Percentiles rank a stretch among this genome's conserved stretches.
Evolutionary conservation across 2,113 vertebrate genomes (phyloP).

Genomic region (Bambusicola thoracicus): DNA sequence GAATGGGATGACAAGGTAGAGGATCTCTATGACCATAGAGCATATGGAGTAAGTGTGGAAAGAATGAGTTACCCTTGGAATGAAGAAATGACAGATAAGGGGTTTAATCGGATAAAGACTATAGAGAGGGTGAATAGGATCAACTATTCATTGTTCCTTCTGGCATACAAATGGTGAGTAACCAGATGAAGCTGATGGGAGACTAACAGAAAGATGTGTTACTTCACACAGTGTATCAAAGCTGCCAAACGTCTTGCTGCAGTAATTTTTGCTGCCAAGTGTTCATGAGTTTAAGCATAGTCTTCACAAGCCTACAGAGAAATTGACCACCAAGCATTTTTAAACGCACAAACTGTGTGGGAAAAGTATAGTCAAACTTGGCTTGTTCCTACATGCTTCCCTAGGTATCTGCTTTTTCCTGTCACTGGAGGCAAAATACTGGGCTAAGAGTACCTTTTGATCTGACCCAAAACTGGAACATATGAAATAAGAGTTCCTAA

Average conservation of each 20-base stretch:
- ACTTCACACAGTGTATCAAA: not conserved
- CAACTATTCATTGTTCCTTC: not conserved
- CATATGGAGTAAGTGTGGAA: conserved; percentile 8
- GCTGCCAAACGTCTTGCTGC: not conserved
- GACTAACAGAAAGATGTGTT: not conserved
- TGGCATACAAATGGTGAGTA: not conserved
- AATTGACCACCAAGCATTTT: not conserved
- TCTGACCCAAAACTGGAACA: not conserved
- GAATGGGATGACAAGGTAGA: conserved; percentile 23
- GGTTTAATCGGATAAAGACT: not conserved
- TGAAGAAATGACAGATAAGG: not conserved
- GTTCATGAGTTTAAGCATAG: not conserved
- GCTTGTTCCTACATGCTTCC: not conserved
- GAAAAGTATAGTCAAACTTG: not conserved
- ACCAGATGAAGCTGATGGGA: not conserved
- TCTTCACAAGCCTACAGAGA: not conserved
- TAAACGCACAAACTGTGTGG: not conserved
- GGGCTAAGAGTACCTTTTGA: not conserved
- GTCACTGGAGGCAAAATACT: not conserved
- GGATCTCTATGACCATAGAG: not conserved
- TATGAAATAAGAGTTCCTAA: not conserved
- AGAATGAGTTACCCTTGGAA: conserved; percentile 29
- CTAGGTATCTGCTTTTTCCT: not conserved
- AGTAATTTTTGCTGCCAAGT: not conserved
- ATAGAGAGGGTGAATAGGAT: not conserved